phyloP scores from a whole-genome alignment of 2,113 vertebrate genomes.

The Tinamus guttatus region DNA sequence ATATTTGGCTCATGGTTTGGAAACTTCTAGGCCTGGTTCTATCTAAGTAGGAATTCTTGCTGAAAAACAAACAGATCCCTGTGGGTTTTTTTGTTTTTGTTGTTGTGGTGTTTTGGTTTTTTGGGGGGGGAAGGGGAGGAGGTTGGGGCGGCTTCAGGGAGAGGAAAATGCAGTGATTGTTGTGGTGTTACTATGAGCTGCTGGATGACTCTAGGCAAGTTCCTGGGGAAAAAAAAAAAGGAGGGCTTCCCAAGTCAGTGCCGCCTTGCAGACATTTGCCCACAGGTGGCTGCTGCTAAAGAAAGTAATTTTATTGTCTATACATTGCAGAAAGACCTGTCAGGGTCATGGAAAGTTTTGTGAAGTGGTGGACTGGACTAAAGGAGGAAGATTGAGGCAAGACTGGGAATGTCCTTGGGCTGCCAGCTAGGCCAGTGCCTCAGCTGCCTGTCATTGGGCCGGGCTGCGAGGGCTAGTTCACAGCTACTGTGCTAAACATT shows the following conservation, averaged over 20 bases:
- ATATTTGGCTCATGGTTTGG: background rate
- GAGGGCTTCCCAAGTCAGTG: background rate
- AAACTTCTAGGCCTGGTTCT: background rate
- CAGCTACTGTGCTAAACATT: background rate
- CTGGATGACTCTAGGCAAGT: background rate
- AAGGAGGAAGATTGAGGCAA: background rate
- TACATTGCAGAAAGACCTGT: fast-evolving
- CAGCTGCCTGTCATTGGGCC: background rate
- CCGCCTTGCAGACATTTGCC: background rate
- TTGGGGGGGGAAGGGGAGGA: no score
- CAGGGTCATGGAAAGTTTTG: background rate
- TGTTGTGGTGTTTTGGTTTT: no score
- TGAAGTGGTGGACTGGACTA: background rate
- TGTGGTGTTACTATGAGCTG: background rate
- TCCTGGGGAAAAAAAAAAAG: background rate
- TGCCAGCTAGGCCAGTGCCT: background rate
- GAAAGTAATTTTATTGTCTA: background rate
- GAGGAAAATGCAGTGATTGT: background rate
- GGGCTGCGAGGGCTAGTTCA: background rate
- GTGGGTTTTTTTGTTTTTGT: background rate
- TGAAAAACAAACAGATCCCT: background rate
- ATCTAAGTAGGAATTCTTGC: background rate
- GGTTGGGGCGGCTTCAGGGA: no score
- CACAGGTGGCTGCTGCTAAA: background rate
- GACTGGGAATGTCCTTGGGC: background rate